Conservation (phyloP, 2,888 invertebrate genomes). For the Cerastis leucographa region DNA sequence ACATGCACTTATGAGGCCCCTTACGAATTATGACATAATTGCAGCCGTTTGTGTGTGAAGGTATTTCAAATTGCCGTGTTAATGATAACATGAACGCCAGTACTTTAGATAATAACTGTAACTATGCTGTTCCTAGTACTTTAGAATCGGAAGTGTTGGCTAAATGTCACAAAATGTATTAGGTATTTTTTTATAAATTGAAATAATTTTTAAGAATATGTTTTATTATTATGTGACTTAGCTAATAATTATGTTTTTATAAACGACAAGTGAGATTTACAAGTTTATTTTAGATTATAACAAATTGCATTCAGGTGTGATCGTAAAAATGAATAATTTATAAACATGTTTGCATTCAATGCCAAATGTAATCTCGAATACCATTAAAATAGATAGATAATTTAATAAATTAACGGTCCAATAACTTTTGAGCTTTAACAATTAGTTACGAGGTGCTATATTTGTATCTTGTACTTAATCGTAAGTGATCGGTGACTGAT, state of each 20-base stretch:
- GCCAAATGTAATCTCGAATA: slow-evolving; percentile 71
- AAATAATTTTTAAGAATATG: slow-evolving; percentile 78
- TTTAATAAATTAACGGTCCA: slow-evolving; percentile 66
- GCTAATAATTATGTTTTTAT: slow-evolving; percentile 71
- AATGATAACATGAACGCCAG: slow-evolving; percentile 15
- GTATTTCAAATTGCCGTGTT: slow-evolving; percentile 21
- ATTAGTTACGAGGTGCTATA: slow-evolving; percentile 76
- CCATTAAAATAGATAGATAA: slow-evolving; percentile 56
- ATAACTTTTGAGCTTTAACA: slow-evolving; percentile 69
- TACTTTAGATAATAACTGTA: slow-evolving; percentile 4
- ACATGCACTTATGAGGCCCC: slow-evolving; percentile 25
- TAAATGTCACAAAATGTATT: slow-evolving; percentile 70
- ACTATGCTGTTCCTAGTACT: slow-evolving; percentile 9
- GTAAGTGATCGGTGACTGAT: slow-evolving; percentile 61
- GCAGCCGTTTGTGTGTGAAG: slow-evolving; percentile 22
- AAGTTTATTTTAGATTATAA: slow-evolving; percentile 61
- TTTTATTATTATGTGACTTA: slow-evolving; percentile 72
- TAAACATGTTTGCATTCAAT: slow-evolving; percentile 56
- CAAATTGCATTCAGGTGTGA: slow-evolving; percentile 59
- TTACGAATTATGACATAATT: slow-evolving; percentile 54
- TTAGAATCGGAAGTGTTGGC: slow-evolving; percentile 55
- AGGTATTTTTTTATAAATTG: slow-evolving; percentile 69
- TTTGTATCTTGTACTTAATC: slow-evolving; percentile 77
- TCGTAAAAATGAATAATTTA: slow-evolving; percentile 60
- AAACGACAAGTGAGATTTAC: slow-evolving; percentile 80